Conservation (phyloP, 2,888 invertebrate species). For the Clivina fossor region DNA sequence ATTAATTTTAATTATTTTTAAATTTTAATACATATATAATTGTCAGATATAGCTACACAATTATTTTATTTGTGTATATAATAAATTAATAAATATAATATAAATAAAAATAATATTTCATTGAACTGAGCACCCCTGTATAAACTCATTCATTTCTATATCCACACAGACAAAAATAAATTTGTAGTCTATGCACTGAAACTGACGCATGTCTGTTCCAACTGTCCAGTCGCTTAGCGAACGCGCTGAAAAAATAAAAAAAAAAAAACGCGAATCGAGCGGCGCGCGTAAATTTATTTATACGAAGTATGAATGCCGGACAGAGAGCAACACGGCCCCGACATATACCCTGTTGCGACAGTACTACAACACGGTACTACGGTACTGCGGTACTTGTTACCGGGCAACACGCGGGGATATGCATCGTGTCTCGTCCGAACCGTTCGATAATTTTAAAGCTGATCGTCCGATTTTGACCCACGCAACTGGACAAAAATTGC, state of each 20-base stretch:
- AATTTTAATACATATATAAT: too few species aligned
- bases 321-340: background rate
- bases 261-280: too few species aligned
- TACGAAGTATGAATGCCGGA: slow-evolving; percentile 17
- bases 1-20: too few species aligned
- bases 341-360: background rate
- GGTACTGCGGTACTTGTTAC: slow-evolving; percentile 7
- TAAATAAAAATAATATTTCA: too few species aligned
- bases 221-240: background rate
- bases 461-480: slow-evolving; percentile 24
- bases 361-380: background rate
- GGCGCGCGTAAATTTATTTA: slow-evolving; percentile 29
- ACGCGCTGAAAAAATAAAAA: background rate
- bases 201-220: background rate
- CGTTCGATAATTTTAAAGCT: slow-evolving; percentile 33
- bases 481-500: slow-evolving; percentile 8
- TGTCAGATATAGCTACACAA: too few species aligned
- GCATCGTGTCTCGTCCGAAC: slow-evolving; percentile 24
- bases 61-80: too few species aligned
- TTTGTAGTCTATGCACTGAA: background rate
- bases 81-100: too few species aligned
- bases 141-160: too few species aligned
- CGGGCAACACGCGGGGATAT: too few species aligned
- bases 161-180: too few species aligned
- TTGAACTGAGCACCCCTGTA: too few species aligned